phyloP scores from a whole-genome alignment of 1,140 invertebrate species.

The Lepidotrigona ventralis region DNA sequence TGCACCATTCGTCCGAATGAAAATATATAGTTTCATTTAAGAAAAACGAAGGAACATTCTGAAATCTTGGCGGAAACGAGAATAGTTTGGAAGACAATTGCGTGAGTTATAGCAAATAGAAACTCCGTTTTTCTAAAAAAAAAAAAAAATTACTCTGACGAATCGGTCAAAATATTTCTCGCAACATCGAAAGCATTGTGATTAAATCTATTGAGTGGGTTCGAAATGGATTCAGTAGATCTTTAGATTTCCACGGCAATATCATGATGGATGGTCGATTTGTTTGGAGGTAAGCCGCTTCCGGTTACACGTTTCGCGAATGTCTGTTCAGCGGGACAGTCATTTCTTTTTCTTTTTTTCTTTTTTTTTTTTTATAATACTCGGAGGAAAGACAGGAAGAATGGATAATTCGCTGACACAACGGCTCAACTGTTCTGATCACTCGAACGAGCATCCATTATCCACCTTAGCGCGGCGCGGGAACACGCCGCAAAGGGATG shows the following conservation, averaged over 20 bases:
- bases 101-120: too few species aligned
- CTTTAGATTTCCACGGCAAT: background rate
- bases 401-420: slow-evolving; percentile 47
- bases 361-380: background rate
- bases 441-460: slow-evolving; percentile 59
- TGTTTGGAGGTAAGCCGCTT: background rate
- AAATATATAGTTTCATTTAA: too few species aligned
- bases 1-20: too few species aligned
- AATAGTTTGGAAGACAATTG: too few species aligned
- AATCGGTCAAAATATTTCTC: background rate
- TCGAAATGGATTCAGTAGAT: background rate
- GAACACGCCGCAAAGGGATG: slow-evolving; percentile 49
- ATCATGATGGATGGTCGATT: background rate
- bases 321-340: background rate
- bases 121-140: too few species aligned
- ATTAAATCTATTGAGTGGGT: background rate
- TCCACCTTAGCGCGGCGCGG: slow-evolving; percentile 50
- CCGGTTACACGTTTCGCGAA: background rate
- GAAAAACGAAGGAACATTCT: too few species aligned
- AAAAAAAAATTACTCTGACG: too few species aligned
- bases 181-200: background rate
- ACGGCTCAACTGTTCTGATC: slow-evolving; percentile 49
- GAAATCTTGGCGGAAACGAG: too few species aligned
- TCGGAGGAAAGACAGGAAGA: background rate
- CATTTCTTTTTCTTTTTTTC: background rate